Conservation (phyloP, 1,140 invertebrate genomes). For the Schmidtea mediterranea region DNA sequence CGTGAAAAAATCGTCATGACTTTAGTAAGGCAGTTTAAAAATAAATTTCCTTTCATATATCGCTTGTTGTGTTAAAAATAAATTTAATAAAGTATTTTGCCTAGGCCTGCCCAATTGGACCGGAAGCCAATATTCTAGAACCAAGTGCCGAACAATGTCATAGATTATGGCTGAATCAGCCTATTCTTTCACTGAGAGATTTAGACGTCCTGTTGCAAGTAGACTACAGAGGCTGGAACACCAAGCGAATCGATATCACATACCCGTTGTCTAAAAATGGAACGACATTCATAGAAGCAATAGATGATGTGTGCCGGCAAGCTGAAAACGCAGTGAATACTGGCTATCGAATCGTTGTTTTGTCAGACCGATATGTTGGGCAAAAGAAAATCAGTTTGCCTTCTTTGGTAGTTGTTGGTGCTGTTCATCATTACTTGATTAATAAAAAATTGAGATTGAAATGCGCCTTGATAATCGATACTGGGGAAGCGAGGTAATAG, state of each 20-base stretch:
- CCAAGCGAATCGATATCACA: slow-evolving; percentile 62
- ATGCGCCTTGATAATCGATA: slow-evolving; percentile 67
- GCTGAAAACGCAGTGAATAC: slow-evolving; percentile 40
- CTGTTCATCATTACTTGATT: slow-evolving; percentile 77
- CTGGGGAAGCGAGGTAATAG: slow-evolving; percentile 51
- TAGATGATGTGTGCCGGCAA: slow-evolving; percentile 50
- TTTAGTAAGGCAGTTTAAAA: slow-evolving; percentile 39
- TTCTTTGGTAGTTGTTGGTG: slow-evolving; percentile 57
- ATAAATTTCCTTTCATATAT: no score
- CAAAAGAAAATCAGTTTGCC: slow-evolving; percentile 32
- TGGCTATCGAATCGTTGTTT: slow-evolving; percentile 55
- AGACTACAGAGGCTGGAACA: slow-evolving; percentile 52
- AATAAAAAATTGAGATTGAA: slow-evolving; percentile 81
- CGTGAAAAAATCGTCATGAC: slow-evolving; percentile 96
- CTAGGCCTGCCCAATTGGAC: slow-evolving; percentile 36
- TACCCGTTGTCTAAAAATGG: slow-evolving; percentile 43
- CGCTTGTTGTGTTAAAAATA: not conserved
- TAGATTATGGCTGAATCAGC: slow-evolving; percentile 67
- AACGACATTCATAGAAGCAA: slow-evolving; percentile 42
- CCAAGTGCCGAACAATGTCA: slow-evolving; percentile 63
- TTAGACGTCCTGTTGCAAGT: slow-evolving; percentile 57
- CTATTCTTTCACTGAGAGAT: slow-evolving; percentile 67
- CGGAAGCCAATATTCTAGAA: slow-evolving; percentile 71
- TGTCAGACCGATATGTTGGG: slow-evolving; percentile 54
- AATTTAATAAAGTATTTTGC: no score